Conservation (phyloP, 2,888 invertebrate species). For the Coleophora flavipennella region DNA sequence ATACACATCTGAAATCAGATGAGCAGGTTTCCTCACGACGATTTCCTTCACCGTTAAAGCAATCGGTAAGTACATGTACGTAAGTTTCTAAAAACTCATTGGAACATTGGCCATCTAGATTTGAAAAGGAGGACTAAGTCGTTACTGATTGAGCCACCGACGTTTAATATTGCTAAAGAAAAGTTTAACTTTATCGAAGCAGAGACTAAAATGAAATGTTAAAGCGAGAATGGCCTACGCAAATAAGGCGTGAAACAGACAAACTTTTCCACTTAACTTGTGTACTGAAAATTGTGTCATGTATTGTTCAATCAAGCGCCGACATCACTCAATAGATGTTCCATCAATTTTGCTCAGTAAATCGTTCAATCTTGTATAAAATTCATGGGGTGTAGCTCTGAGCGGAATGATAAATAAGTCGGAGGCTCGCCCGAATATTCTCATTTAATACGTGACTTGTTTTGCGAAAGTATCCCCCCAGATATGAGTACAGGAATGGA, state of each 20-base stretch:
- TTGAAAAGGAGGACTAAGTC: too few species aligned
- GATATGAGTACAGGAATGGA: conserved; percentile 61
- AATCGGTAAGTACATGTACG: too few species aligned
- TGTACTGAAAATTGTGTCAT: conserved; percentile 16
- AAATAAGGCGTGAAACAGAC: conserved; percentile 6
- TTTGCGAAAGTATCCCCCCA: conserved; percentile 54
- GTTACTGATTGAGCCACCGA: too few species aligned
- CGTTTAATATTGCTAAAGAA: too few species aligned
- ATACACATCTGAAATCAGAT: too few species aligned
- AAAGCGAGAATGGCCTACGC: conserved; percentile 1
- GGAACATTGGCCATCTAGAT: too few species aligned
- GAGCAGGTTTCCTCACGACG: too few species aligned
- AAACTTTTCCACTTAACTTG: conserved; percentile 11
- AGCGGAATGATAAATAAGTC: conserved; percentile 71
- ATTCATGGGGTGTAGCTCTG: conserved; percentile 69
- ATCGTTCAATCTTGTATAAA: conserved; percentile 73
- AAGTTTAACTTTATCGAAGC: background rate
- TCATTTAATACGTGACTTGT: conserved; percentile 72
- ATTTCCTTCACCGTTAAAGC: too few species aligned
- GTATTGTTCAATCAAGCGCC: conserved; percentile 54
- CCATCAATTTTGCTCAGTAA: conserved; percentile 70
- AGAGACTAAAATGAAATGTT: too few species aligned
- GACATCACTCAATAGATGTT: conserved; percentile 64
- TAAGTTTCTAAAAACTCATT: too few species aligned
- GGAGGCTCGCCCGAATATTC: conserved; percentile 69